These are phyloP conservation scores for Catharus fuscescens DNA, from an alignment of 2,113 vertebrate genomes.

Conservation along the genomic window DNA sequence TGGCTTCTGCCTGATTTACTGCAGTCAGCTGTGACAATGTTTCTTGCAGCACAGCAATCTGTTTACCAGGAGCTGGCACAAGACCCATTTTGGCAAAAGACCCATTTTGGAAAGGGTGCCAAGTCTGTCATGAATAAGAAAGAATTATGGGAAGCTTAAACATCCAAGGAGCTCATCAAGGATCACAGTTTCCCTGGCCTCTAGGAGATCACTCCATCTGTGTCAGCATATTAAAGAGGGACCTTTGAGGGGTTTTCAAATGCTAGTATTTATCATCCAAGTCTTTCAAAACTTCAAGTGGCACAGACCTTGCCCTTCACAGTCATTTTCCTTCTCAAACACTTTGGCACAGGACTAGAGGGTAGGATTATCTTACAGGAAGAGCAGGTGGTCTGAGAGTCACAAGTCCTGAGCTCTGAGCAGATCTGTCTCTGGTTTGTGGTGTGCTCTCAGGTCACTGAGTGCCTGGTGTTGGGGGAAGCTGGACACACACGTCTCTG, in stretches of 20 bases:
- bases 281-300: background rate
- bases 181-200: background rate
- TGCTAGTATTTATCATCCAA: background rate
- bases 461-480: background rate
- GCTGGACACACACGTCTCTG: background rate
- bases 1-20: background rate
- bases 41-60: background rate
- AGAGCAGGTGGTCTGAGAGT: background rate
- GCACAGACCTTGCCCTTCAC: background rate
- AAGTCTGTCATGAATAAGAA: background rate
- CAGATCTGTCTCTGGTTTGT: background rate
- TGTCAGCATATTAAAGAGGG: background rate
- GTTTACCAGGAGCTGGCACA: background rate
- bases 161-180: background rate
- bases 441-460: background rate
- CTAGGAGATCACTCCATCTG: background rate
- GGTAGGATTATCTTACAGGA: background rate
- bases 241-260: background rate
- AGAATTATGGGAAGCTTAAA: background rate
- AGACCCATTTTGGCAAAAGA: background rate
- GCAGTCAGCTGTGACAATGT: background rate
- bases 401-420: background rate
- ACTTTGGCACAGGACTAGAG: background rate
- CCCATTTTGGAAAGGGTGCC: background rate
- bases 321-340: background rate